Percentiles rank a stretch among this genome's conserved stretches.
Conservation (phyloP, 2,797 vertebrate genomes). For the Linurgus olivaceus region DNA sequence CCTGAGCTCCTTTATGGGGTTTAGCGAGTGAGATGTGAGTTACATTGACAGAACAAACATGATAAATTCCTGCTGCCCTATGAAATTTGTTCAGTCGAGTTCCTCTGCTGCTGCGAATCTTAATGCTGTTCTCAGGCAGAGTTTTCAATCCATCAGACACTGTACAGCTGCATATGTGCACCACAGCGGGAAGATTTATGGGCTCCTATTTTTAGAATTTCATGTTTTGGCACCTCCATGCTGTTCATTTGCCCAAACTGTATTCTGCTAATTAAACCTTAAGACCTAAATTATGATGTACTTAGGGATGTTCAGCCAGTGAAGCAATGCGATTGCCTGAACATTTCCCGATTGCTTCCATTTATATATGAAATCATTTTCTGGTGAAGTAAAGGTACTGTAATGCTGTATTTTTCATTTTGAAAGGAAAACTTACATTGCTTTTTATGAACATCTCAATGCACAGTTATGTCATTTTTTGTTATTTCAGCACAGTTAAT, state of each 20-base stretch:
- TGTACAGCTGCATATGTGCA: conserved; percentile 44
- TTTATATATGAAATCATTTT: not conserved
- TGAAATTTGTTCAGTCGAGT: conserved; percentile 52
- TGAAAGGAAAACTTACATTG: conserved; percentile 1
- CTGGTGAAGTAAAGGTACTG: not conserved
- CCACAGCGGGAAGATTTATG: conserved; percentile 69
- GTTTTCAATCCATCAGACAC: conserved; percentile 61
- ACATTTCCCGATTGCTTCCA: not conserved
- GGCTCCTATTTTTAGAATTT: conserved; percentile 70
- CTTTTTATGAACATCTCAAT: not conserved
- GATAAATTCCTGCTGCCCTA: conserved; percentile 63
- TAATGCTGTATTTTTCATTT: not conserved
- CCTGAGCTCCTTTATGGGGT: not conserved
- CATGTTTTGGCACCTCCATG: conserved; percentile 52
- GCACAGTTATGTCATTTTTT: not conserved
- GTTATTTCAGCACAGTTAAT: not conserved
- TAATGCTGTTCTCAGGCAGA: conserved; percentile 48
- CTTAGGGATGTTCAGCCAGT: conserved; percentile 34
- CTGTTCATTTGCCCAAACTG: conserved; percentile 69
- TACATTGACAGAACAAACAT: conserved; percentile 65
- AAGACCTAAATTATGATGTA: conserved; percentile 69
- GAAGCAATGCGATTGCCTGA: not conserved
- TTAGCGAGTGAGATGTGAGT: conserved; percentile 35
- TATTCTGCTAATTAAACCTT: conserved; percentile 75
- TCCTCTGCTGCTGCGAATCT: conserved; percentile 53